Base-by-base conservation (phyloP, 2,797 vertebrate genomes). In the Sarcoramphus papa region DNA sequence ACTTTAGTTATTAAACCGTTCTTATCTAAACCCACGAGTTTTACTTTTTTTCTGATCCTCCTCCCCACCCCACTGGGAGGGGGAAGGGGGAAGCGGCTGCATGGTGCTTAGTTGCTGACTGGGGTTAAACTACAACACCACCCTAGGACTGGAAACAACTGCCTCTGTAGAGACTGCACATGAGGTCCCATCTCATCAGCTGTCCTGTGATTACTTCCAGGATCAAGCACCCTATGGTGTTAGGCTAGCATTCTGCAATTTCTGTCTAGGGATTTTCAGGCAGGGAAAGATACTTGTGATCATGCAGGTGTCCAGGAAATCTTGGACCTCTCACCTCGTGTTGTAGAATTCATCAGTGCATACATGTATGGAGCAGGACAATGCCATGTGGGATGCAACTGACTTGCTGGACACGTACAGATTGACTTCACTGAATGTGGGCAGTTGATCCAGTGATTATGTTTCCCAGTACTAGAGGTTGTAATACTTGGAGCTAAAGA, bases 81-180 rank as follows among this genome's bases (percentile, higher is more conserved):
- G n/a, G n/a, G n/a, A n/a, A n/a, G 35, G 35, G 35, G 35, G 35
- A 37, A 37, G 35, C 35, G 35, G 35, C 35, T 37, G 35, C 35
- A 37, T 37, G 35, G 35, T 37, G 35, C 35, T 37, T 37, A 37
- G 35, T 37, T 37, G 35, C 35, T 37, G 7, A 8, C 35, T 37
- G 35, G 35, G 35, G 35, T 37, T 37, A 37, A 37, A 37, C 35
- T 8, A 37, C 35, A 37, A 37, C 35, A 37, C 35, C 35, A 37
- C 35, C 35, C 10, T 41, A 22, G 7, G 17, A 41, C 9, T 14
- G 53, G 23, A 35, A 88, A 59, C 4, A 76, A 21, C 9, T 50
- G 20, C 19, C 6, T 54, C 21, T 45, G 7, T 6, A 28, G 6
- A 19, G 2, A 3, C 4, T 90, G 21, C 0, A 0, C 7, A 5